Percentiles rank a stretch among this genome's conserved stretches.
Evolutionary conservation across 2,797 vertebrate genomes (phyloP).

Genomic region (Acipenser transmontanus): DNA sequence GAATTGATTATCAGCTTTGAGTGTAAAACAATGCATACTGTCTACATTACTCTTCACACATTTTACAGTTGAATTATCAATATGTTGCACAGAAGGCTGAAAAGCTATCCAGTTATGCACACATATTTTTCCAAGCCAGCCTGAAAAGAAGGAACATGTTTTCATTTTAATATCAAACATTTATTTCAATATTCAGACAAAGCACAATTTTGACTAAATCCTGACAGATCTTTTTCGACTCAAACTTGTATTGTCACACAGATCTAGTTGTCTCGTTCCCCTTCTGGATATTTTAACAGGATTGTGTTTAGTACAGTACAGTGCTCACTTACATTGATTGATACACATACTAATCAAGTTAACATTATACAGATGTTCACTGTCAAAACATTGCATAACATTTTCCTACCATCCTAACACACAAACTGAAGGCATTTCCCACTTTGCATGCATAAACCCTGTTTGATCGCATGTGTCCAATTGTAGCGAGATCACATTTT

Average conservation of each 20-base stretch:
- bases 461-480: background rate
- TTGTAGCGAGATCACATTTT: conserved; percentile 6
- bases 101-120: too few relatives aligned
- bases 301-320: conserved; percentile 68
- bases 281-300: background rate
- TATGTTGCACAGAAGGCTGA: too few relatives aligned
- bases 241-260: background rate
- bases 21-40: too few relatives aligned
- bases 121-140: background rate
- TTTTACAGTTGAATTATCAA: too few relatives aligned
- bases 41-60: too few relatives aligned
- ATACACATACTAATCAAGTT: conserved; percentile 64
- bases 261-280: conserved; percentile 1
- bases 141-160: conserved; percentile 19
- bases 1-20: too few relatives aligned
- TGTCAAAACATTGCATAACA: conserved; percentile 12
- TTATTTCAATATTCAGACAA: conserved; percentile 55
- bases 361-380: conserved; percentile 15
- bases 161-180: conserved; percentile 51
- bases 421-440: conserved; percentile 5
- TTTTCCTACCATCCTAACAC: conserved; percentile 14
- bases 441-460: background rate
- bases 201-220: conserved; percentile 33
- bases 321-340: conserved; percentile 59
- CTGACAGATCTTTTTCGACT: conserved; percentile 24